A percentile compares a stretch with the other conserved stretches of the same genome.
phyloP scores from a whole-genome alignment of 2,888 invertebrate species.

The Piscicola geometra region DNA sequence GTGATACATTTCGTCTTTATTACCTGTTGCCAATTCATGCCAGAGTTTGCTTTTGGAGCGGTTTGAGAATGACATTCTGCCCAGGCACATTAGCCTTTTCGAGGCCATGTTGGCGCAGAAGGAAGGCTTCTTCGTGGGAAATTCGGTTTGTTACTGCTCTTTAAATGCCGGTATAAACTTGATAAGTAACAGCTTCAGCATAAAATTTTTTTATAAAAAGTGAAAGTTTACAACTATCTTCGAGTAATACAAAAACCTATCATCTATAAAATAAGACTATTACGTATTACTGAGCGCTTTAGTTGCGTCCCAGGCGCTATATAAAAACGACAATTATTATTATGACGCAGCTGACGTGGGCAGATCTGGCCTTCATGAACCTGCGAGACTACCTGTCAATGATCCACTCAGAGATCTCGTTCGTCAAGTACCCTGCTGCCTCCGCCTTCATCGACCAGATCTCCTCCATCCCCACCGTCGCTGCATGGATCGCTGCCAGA shows the following conservation, averaged over 20 bases:
- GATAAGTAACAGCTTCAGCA: no score
- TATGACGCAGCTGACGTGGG: slow-evolving; percentile 42
- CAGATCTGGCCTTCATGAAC: slow-evolving; percentile 41
- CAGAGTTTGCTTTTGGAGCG: slow-evolving; percentile 14
- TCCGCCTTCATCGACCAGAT: slow-evolving; percentile 40
- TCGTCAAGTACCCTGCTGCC: slow-evolving; percentile 41
- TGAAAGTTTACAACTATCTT: not conserved
- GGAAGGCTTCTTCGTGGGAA: slow-evolving; percentile 37
- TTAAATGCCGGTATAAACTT: no score
- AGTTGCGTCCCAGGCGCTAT: no score
- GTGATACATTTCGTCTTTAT: no score
- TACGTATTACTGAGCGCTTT: no score
- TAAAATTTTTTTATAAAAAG: no score
- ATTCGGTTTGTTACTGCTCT: slow-evolving; percentile 9
- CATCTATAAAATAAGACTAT: not conserved
- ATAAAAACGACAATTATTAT: no score
- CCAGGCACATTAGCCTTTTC: slow-evolving; percentile 21
- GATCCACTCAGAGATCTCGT: slow-evolving; percentile 31
- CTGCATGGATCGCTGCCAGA: slow-evolving; percentile 42
- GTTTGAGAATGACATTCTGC: slow-evolving; percentile 32
- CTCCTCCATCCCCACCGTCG: slow-evolving; percentile 40
- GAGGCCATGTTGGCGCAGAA: slow-evolving; percentile 33
- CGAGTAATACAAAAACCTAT: not conserved
- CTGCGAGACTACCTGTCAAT: slow-evolving; percentile 33
- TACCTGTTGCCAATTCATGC: not conserved